A percentile compares a stretch with the other conserved stretches of the same genome.
phyloP scores from a whole-genome alignment of 2,888 invertebrate species.

The Thysanoteuthis rhombus region DNA sequence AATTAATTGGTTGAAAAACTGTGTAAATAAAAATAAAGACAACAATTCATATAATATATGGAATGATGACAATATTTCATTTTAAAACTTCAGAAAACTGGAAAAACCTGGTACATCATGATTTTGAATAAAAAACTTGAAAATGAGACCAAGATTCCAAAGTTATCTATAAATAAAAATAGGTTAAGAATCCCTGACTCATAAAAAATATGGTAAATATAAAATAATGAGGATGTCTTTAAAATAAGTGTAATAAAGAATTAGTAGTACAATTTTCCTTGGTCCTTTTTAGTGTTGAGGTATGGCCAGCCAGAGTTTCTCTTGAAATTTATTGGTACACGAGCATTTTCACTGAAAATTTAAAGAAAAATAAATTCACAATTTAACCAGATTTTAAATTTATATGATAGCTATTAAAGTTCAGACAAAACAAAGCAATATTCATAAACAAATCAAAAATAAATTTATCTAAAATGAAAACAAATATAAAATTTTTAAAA shows the following conservation, averaged over 20 bases:
- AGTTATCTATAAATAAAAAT: not conserved
- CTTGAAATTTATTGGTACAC: constrained; percentile 53
- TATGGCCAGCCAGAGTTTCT: constrained; percentile 60
- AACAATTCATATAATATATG: too few species aligned
- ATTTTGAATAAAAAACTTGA: not conserved
- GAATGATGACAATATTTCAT: too few species aligned
- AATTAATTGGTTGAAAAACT: too few species aligned
- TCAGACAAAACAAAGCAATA: not conserved
- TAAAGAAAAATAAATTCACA: not conserved
- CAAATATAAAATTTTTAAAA: too few species aligned
- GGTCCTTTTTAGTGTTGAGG: constrained; percentile 60
- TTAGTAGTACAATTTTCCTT: constrained; percentile 52
- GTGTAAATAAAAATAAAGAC: too few species aligned
- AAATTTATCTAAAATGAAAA: not conserved
- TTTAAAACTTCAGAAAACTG: too few species aligned
- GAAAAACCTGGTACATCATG: too few species aligned
- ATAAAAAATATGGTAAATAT: not conserved
- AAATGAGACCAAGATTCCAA: not conserved
- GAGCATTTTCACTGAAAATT: not conserved
- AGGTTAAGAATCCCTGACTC: too few species aligned
- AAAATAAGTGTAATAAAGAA: not conserved
- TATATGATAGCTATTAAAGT: not conserved
- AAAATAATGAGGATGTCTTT: not conserved
- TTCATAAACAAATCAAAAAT: not conserved
- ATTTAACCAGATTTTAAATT: not conserved